phyloP scores from a whole-genome alignment of 2,888 invertebrate genomes.

The Candidula unifasciata region DNA sequence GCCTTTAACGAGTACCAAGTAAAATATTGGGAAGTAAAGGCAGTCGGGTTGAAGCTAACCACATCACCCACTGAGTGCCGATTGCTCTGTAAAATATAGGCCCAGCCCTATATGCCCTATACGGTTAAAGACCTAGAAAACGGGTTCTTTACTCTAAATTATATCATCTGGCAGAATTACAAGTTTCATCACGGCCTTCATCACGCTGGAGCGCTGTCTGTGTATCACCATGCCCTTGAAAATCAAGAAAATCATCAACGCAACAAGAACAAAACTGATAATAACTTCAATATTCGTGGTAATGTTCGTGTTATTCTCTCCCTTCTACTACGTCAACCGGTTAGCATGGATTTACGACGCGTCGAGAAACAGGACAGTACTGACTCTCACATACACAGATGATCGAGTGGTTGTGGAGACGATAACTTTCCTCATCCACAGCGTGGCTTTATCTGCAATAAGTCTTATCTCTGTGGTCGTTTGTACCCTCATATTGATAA shows the following conservation, averaged over 20 bases:
- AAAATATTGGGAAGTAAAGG: too few relatives aligned
- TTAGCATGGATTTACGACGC: not conserved
- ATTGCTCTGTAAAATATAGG: too few relatives aligned
- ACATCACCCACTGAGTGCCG: too few relatives aligned
- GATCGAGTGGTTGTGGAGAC: constrained; percentile 10
- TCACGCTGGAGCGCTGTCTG: constrained; percentile 18
- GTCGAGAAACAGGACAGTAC: not conserved
- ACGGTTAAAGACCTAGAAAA: too few relatives aligned
- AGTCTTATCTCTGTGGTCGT: constrained; percentile 20
- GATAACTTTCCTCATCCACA: constrained; percentile 5
- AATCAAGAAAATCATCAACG: not conserved
- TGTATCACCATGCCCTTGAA: constrained; percentile 2
- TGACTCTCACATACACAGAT: not conserved
- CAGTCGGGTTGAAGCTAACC: too few relatives aligned
- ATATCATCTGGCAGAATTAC: not conserved
- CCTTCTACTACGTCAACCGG: constrained; percentile 19
- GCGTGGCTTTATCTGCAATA: not conserved
- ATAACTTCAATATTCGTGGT: not conserved
- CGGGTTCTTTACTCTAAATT: not conserved
- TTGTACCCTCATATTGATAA: constrained; percentile 19
- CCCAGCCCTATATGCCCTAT: too few relatives aligned
- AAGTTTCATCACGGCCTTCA: constrained; percentile 24
- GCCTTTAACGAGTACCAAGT: too few relatives aligned
- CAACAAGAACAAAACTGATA: not conserved
- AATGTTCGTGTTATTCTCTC: not conserved